Percentiles rank a stretch among this genome's conserved stretches.
phyloP scores from a whole-genome alignment of 2,113 vertebrate species.

The Myotis brandtii region DNA sequence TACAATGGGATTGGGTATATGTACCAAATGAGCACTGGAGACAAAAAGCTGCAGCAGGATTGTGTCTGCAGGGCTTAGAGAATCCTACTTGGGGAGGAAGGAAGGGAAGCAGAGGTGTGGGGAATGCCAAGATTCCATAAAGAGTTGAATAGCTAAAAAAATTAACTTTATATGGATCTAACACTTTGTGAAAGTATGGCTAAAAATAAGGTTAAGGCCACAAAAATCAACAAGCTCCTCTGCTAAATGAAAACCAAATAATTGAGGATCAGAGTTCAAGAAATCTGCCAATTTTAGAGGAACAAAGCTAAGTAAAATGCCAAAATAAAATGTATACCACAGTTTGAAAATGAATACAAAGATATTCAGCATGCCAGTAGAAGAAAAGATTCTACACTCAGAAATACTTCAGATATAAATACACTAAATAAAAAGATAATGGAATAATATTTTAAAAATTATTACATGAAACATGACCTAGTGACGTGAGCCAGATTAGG shows the following conservation, averaged over 20 bases:
- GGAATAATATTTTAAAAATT: not conserved
- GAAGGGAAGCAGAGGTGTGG: not conserved
- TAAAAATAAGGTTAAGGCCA: constrained; percentile 52
- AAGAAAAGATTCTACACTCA: not conserved
- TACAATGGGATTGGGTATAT: not conserved
- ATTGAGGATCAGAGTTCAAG: constrained; percentile 36
- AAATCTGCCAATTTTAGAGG: constrained; percentile 5
- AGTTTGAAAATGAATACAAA: constrained; percentile 29
- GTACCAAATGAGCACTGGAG: not conserved
- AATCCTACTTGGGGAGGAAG: not conserved
- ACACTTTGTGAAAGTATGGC: not conserved
- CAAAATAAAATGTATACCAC: constrained; percentile 54
- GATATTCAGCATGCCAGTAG: not conserved
- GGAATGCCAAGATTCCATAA: not conserved
- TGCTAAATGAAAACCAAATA: constrained; percentile 62
- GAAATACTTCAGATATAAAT: constrained; percentile 27
- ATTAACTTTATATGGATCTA: not conserved
- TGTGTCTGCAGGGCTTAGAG: not conserved
- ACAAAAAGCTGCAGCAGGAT: not conserved
- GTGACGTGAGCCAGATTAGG: not conserved
- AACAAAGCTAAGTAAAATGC: constrained; percentile 35
- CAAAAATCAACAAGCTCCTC: constrained; percentile 38
- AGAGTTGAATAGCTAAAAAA: not conserved
- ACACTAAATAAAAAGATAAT: not conserved
- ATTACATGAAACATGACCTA: constrained; percentile 27